These are phyloP conservation scores for Aythya baeri DNA, from an alignment of 2,113 vertebrate genomes.

Conservation along the genomic window DNA sequence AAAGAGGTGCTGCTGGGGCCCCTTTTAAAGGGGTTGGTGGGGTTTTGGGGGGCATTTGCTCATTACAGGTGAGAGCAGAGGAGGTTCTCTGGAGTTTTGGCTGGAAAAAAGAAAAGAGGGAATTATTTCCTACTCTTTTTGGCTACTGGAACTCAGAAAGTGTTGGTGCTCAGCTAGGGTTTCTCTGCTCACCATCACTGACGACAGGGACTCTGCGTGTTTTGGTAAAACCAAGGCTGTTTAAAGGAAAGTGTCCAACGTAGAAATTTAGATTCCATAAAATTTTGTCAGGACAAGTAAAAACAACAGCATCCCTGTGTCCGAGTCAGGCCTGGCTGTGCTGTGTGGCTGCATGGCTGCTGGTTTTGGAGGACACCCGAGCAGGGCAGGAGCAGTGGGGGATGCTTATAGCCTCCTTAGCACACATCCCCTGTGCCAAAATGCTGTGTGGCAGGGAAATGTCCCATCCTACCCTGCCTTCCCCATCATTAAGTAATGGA, in stretches of 20 bases:
- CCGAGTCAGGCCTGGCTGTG: not conserved
- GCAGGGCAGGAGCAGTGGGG: not conserved
- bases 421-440: not conserved
- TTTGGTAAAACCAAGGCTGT: not conserved
- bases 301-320: not conserved
- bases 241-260: not conserved
- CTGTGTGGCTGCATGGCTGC: not conserved
- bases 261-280: not conserved
- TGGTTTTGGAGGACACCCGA: not conserved
- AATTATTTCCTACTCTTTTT: not conserved
- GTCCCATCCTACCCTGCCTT: not conserved
- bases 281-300: not conserved
- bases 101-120: not conserved
- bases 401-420: not conserved
- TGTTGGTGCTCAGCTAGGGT: not conserved
- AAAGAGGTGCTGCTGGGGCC: not conserved
- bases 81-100: not conserved
- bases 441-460: accelerated
- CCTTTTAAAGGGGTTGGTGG: not conserved
- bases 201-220: not conserved
- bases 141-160: not conserved
- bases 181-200: not conserved
- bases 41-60: not conserved
- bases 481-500: accelerated
- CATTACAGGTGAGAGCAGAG: not conserved